phyloP scores from a whole-genome alignment of 2,113 vertebrate species.

The Tachysurus vachellii region DNA sequence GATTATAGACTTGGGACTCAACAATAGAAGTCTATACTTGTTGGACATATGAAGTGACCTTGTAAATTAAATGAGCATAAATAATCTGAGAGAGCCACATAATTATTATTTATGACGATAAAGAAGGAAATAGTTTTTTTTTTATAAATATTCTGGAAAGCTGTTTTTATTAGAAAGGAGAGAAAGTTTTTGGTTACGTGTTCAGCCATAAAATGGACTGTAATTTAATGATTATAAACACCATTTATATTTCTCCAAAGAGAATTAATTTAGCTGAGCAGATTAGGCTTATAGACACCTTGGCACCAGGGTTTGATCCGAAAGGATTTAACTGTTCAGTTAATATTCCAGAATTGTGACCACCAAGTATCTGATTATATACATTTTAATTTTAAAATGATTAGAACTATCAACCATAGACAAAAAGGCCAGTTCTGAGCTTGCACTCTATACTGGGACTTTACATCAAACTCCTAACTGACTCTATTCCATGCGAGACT shows the following conservation, averaged over 20 bases:
- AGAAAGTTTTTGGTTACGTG: neutral
- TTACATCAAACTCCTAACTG: neutral
- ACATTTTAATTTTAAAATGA: neutral
- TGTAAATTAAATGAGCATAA: neutral
- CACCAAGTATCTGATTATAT: neutral
- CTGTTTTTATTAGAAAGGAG: neutral
- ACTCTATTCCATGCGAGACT: neutral
- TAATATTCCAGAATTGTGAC: neutral
- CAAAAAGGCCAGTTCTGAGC: constrained; percentile 11
- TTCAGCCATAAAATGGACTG: neutral
- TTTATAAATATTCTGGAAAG: too few species aligned
- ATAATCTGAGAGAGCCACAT: neutral
- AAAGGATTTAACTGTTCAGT: neutral
- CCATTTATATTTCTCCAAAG: neutral
- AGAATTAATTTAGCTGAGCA: neutral
- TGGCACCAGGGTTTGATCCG: neutral
- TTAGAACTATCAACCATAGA: neutral
- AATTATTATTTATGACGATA: neutral
- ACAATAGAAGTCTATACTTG: neutral
- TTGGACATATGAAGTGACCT: neutral
- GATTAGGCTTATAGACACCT: neutral
- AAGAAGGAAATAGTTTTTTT: neutral
- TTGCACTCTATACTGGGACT: constrained; percentile 6
- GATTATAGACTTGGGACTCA: neutral
- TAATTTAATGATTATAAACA: neutral